Evolutionary conservation across 2,888 invertebrate genomes (phyloP), one percentile per base, ranked within the genome.

Genomic region (Xestia sexstrigata): DNA sequence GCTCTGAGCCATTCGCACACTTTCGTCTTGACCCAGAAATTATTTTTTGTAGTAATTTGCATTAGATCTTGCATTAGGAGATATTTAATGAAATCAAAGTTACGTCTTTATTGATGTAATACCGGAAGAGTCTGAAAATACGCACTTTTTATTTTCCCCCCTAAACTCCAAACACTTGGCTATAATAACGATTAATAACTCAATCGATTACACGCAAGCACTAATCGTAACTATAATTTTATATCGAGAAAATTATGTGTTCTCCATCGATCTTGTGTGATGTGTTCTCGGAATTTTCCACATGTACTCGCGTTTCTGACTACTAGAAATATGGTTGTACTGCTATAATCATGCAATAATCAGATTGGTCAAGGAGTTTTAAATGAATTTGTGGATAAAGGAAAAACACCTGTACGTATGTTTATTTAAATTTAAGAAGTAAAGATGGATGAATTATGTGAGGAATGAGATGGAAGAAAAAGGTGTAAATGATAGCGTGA

Each of bases 1-100:
- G 55, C 35, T 70, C 70, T 39, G 66, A 65, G 65, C n/a, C 55
- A 70, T 71, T 79, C 87, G 79, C 76, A 75, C 26, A 76, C 79
- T 83, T 86, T 74, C 73, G 70, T 81, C 74, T 76, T 88, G 88
- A 88, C 88, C 88, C 84, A 88, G 83, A 85, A 87, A 82, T 85
- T 71, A 75, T 67, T 78, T 78, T 80, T 70, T 52, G 15, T 74
- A 35, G 45, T 79, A 69, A 78, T 86, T 87, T 83, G 83, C 86
- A 79, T 82, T 78, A 78, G 74, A 75, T 75, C 79, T 87, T 77
- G 79, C 77, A 76, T 67, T 65, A 66, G n/a, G 23, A 39, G 45
- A 45, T 20, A 62, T 39, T 42, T 74, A 71, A 74, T 35, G n/a
- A 79, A 78, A 39, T 62, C 62, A 2, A 63, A 42, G 66, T 79